Evolutionary conservation across 2,888 invertebrate genomes (phyloP).

Genomic region (Oscheius sp.): DNA sequence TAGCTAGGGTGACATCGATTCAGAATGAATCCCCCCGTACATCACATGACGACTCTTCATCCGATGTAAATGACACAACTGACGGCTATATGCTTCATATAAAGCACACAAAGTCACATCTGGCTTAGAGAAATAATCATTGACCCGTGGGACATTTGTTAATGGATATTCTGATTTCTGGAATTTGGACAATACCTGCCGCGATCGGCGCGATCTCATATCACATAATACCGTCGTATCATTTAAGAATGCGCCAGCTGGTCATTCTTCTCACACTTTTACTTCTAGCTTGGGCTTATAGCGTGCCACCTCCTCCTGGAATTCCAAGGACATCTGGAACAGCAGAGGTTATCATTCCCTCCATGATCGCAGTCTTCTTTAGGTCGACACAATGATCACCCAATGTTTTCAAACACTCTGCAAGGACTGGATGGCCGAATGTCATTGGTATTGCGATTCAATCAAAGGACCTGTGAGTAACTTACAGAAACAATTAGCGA

Average conservation of each 20-base stretch:
- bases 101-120: too few relatives aligned
- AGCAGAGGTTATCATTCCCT: too few relatives aligned
- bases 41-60: slow-evolving; percentile 20
- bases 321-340: slow-evolving; percentile 45
- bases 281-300: slow-evolving; percentile 38
- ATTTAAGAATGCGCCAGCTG: slow-evolving; percentile 19
- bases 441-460: slow-evolving; percentile 64
- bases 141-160: too few relatives aligned
- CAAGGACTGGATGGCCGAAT: slow-evolving; percentile 65
- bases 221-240: too few relatives aligned
- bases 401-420: slow-evolving; percentile 62
- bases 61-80: neutral
- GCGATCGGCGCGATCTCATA: neutral
- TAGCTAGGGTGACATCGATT: slow-evolving; percentile 25
- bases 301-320: slow-evolving; percentile 53
- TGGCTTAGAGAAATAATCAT: too few relatives aligned
- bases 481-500: neutral
- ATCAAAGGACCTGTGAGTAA: slow-evolving; percentile 54
- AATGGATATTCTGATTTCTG: neutral
- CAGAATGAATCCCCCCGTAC: slow-evolving; percentile 17
- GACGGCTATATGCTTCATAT: too few relatives aligned
- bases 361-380: too few relatives aligned
- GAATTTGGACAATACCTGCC: slow-evolving; percentile 2
- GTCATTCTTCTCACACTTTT: neutral
- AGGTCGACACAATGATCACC: slow-evolving; percentile 59